Base-by-base conservation (phyloP, 2,797 vertebrate species). In the Sphenopsis melanotis region DNA sequence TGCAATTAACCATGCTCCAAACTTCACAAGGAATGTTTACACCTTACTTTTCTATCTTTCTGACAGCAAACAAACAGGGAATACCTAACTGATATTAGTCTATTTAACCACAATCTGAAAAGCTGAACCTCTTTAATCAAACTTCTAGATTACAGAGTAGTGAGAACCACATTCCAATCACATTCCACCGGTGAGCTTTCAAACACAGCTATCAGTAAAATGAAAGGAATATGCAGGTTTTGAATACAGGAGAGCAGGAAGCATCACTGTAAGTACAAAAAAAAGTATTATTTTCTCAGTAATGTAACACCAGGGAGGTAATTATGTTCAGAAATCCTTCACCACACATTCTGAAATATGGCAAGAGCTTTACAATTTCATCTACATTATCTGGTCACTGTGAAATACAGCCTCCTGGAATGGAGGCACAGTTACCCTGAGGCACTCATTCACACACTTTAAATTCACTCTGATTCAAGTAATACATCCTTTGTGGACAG, bases 281-380 rank as follows among this genome's bases (percentile, higher is more conserved):
- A 56, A 71, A 10, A 9, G 5, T 7, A 20, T 3, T 12, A 3
- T 3, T 23, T 39, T 34, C 57, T 81, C 32, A 76, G 68, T n/a
- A 92, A 57, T 2, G 5, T 79, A 39, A 60, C 56, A 87, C 32
- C 9, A 15, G 16, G 18, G 39, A 76, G 2, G 9, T 57, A 24
- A 59, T 32, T 41, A 80, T 27, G 14, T 26, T 42, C 47, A 57
- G 63, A 82, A 79, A 61, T 39, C 37, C 21, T 76, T 59, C 59
- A 34, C 32, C 15, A n/a, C 2, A 32, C 5, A 23, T 39, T 36
- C 19, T 7, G 49, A 34, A 74, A 60, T 1, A 72, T 0, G 2
- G 46, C 22, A 83, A 55, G 22, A 79, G 27, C 66, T 84, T 83
- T 68, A 53, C 10, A 23, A 46, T 64, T 56, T 21, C 12, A 60